Evolutionary conservation across 1,140 invertebrate species (phyloP).

Genomic region (Bombus soroeensis): DNA sequence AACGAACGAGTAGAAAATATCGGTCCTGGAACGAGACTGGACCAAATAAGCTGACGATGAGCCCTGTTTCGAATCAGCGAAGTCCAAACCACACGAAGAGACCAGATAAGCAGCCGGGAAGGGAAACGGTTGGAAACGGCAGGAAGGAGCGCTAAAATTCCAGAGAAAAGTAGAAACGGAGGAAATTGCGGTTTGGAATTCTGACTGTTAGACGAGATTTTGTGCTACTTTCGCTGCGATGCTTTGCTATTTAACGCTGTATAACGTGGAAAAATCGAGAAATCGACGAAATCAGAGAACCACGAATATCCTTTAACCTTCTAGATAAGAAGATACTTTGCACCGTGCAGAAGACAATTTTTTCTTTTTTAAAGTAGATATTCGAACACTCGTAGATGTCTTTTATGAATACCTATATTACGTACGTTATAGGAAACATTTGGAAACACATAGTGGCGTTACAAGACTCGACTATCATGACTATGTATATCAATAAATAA

Average conservation of each 20-base stretch:
- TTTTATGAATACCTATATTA: too few species aligned
- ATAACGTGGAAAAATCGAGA: background rate
- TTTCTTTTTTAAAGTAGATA: background rate
- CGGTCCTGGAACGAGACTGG: background rate
- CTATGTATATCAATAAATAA: too few species aligned
- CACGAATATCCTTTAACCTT: background rate
- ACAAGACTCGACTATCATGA: too few species aligned
- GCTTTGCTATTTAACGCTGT: constrained; percentile 49
- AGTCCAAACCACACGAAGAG: constrained; percentile 34
- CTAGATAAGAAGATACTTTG: background rate
- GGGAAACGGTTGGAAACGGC: constrained; percentile 35
- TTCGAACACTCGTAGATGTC: too few species aligned
- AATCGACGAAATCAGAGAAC: constrained; percentile 15
- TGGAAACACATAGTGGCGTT: too few species aligned
- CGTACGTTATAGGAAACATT: too few species aligned
- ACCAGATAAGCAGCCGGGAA: constrained; percentile 41
- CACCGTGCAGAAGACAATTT: background rate
- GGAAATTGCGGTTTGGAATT: constrained; percentile 65
- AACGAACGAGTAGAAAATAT: constrained; percentile 6
- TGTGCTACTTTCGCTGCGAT: constrained; percentile 47
- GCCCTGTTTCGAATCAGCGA: constrained; percentile 39
- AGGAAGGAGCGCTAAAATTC: background rate
- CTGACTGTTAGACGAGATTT: constrained; percentile 38
- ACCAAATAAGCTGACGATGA: constrained; percentile 17
- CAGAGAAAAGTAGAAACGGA: constrained; percentile 36